Evolutionary conservation across 2,888 invertebrate genomes (phyloP).

Genomic region (Diploptera punctata): DNA sequence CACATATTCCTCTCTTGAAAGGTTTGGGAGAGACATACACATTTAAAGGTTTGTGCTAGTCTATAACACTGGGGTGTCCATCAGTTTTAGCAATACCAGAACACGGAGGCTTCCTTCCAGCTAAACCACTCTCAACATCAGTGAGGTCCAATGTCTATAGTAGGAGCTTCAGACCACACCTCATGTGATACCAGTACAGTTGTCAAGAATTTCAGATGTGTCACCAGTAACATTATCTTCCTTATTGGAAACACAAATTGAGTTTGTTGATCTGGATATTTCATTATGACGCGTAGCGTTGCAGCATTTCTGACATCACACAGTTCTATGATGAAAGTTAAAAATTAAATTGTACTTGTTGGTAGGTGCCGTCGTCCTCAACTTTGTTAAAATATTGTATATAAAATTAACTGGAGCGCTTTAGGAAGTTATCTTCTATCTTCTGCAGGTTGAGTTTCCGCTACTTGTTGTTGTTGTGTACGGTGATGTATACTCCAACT

Average conservation of each 20-base stretch:
- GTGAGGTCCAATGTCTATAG: slow-evolving; percentile 84
- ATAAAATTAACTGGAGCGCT: too few species aligned
- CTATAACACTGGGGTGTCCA: slow-evolving; percentile 68
- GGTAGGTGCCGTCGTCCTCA: too few species aligned
- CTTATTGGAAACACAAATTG: slow-evolving; percentile 82
- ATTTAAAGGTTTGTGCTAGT: slow-evolving; percentile 85
- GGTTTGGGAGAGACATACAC: slow-evolving; percentile 89
- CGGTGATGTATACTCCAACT: too few species aligned
- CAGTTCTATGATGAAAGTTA: too few species aligned
- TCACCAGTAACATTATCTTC: slow-evolving; percentile 48
- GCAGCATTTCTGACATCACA: slow-evolving; percentile 76
- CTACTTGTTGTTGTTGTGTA: too few species aligned
- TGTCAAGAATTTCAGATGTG: slow-evolving; percentile 71
- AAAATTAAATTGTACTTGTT: too few species aligned
- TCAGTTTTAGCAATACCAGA: slow-evolving; percentile 47
- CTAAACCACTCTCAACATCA: slow-evolving; percentile 57
- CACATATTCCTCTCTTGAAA: slow-evolving; percentile 83
- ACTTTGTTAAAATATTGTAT: too few species aligned
- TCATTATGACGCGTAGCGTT: slow-evolving; percentile 81
- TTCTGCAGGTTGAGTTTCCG: too few species aligned
- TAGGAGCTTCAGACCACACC: slow-evolving; percentile 92
- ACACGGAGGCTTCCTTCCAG: slow-evolving; percentile 5
- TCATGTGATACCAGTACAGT: slow-evolving; percentile 90
- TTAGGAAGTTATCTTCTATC: too few species aligned
- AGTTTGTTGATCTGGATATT: slow-evolving; percentile 90